A percentile compares a stretch with the other conserved stretches of the same genome.
Conservation (phyloP, 2,888 invertebrate genomes). For the Calliopum simillimum region DNA sequence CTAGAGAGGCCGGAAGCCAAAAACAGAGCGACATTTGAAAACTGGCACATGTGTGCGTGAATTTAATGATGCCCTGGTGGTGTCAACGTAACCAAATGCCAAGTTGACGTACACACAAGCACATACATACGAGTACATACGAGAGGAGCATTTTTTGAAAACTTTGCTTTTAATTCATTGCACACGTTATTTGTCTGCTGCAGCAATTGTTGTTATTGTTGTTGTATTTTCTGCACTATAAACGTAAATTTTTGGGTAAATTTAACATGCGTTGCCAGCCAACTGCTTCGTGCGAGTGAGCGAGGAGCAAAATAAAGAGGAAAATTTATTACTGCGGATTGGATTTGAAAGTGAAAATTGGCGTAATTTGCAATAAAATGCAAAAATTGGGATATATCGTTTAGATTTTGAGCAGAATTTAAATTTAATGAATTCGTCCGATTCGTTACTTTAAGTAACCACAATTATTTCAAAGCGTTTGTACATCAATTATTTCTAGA, state of each 20-base stretch:
- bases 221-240: slow-evolving; percentile 1
- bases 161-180: not conserved
- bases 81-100: not conserved
- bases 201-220: slow-evolving; percentile 1
- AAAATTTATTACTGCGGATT: slow-evolving; percentile 7
- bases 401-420: no score
- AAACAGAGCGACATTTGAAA: not conserved
- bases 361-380: not conserved
- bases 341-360: not conserved
- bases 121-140: not conserved
- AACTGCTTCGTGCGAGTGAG: no score
- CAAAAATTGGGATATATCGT: no score
- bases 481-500: no score
- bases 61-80: not conserved
- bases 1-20: not conserved
- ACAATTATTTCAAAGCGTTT: no score
- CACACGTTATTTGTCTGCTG: not conserved
- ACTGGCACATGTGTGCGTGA: not conserved
- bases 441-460: no score
- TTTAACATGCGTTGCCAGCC: not conserved
- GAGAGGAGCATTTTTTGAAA: not conserved
- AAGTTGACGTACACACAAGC: not conserved
- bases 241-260: slow-evolving; percentile 6
- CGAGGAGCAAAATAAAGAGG: not conserved
- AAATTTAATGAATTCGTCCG: no score